Evolutionary conservation across 2,113 vertebrate genomes (phyloP).

Genomic region (Tympanuchus pallidicinctus): DNA sequence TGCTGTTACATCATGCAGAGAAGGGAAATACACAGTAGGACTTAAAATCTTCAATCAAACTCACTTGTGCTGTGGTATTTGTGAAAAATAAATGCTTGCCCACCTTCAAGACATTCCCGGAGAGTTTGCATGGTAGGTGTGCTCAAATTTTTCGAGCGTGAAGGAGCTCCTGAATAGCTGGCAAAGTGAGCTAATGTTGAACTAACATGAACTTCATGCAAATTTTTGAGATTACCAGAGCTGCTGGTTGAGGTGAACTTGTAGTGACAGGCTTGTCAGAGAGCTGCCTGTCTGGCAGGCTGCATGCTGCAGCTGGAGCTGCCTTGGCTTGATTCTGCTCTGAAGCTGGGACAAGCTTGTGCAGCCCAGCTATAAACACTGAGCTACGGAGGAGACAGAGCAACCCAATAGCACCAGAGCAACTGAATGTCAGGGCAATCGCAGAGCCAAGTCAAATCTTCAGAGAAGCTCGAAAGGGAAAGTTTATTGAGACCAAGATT

Average conservation of each 20-base stretch:
- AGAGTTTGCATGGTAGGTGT: not conserved
- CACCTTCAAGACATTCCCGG: not conserved
- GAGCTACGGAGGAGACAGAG: not conserved
- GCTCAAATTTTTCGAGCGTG: not conserved
- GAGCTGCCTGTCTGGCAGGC: constrained; percentile 28
- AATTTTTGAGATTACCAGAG: not conserved
- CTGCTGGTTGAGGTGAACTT: not conserved
- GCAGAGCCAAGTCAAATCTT: not conserved
- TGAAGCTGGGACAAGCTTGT: not conserved
- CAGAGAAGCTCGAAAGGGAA: not conserved
- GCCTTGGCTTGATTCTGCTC: not conserved
- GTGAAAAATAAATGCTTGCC: not conserved
- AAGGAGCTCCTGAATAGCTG: constrained; percentile 41
- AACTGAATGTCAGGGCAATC: not conserved
- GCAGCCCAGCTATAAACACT: not conserved
- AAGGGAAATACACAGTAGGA: not conserved
- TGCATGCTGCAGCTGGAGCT: not conserved
- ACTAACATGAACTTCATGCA: constrained; percentile 49
- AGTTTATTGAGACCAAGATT: not conserved
- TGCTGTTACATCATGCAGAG: not conserved
- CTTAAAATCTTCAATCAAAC: not conserved
- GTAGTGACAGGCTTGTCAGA: constrained; percentile 8
- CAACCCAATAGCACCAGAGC: not conserved
- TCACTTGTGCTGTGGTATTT: not conserved
- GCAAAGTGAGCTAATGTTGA: constrained; percentile 14